Evolutionary conservation across 2,888 invertebrate species (phyloP).

Genomic region (Emmelina monodactyla): DNA sequence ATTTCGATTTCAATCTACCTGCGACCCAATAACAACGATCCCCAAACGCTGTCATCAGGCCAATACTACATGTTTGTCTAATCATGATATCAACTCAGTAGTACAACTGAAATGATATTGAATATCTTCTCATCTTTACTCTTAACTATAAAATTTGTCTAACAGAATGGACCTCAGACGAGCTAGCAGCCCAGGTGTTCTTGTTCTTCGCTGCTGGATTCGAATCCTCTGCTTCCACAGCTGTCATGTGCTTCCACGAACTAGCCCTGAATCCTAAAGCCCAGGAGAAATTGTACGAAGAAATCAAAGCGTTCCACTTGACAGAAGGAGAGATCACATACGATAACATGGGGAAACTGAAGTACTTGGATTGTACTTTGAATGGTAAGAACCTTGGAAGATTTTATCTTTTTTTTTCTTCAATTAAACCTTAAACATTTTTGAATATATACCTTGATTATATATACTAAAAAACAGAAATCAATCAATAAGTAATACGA

Average conservation of each 20-base stretch:
- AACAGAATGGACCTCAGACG: slow-evolving; percentile 43
- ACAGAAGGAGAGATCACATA: slow-evolving; percentile 23
- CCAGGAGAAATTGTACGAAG: slow-evolving; percentile 45
- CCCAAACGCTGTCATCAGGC: too few species aligned
- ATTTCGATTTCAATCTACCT: too few species aligned
- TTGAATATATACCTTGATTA: too few species aligned
- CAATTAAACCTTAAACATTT: too few species aligned
- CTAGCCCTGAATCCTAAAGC: slow-evolving; percentile 40
- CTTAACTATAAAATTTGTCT: slow-evolving; percentile 9
- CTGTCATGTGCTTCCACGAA: slow-evolving; percentile 44
- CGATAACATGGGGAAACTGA: slow-evolving; percentile 31
- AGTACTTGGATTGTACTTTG: slow-evolving; percentile 41
- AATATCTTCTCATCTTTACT: too few species aligned
- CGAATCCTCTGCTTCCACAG: slow-evolving; percentile 41
- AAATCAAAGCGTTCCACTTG: slow-evolving; percentile 27
- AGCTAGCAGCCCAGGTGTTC: slow-evolving; percentile 48
- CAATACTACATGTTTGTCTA: too few species aligned
- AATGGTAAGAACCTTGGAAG: slow-evolving; percentile 32
- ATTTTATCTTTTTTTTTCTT: too few species aligned
- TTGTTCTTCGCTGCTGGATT: slow-evolving; percentile 56
- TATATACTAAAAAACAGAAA: too few species aligned
- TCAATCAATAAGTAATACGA: too few species aligned
- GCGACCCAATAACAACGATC: too few species aligned
- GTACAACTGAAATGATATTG: too few species aligned
- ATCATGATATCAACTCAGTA: too few species aligned